These are phyloP conservation scores for Cheumatopsyche charites DNA, from an alignment of 1,140 invertebrate species.

Conservation along the genomic window DNA sequence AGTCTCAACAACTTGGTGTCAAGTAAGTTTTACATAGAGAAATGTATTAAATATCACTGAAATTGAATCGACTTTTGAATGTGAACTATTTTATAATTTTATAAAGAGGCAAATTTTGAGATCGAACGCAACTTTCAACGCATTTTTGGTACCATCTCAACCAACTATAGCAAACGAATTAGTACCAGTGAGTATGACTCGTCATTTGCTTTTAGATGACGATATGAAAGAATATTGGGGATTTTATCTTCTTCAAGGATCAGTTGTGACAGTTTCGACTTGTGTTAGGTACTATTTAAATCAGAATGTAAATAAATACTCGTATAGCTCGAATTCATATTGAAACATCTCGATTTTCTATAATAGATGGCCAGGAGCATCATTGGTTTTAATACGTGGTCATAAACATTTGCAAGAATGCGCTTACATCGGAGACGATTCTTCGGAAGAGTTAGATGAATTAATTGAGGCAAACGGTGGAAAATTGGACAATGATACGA, in stretches of 20 bases:
- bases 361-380: slow-evolving; percentile 74
- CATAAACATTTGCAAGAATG: slow-evolving; percentile 78
- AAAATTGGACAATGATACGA: slow-evolving; percentile 50
- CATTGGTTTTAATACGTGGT: slow-evolving; percentile 75
- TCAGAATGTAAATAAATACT: neutral
- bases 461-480: slow-evolving; percentile 61
- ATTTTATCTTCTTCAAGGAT: slow-evolving; percentile 78
- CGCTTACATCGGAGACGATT: slow-evolving; percentile 80
- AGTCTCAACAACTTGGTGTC: slow-evolving; percentile 80
- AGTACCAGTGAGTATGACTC: slow-evolving; percentile 69
- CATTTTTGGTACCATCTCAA: slow-evolving; percentile 69
- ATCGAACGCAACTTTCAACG: slow-evolving; percentile 78
- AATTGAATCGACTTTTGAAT: neutral
- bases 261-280: slow-evolving; percentile 73
- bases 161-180: slow-evolving; percentile 64
- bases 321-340: too few species aligned
- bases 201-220: slow-evolving; percentile 72
- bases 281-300: slow-evolving; percentile 68
- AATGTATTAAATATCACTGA: too few species aligned
- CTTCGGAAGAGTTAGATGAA: slow-evolving; percentile 74
- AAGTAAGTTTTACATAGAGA: slow-evolving; percentile 60
- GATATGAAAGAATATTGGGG: slow-evolving; percentile 86
- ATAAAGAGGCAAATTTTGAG: slow-evolving; percentile 69
- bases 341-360: neutral
- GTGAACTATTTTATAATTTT: slow-evolving; percentile 33